Conservation (phyloP, 2,113 vertebrate genomes). For the Scopus umbretta region DNA sequence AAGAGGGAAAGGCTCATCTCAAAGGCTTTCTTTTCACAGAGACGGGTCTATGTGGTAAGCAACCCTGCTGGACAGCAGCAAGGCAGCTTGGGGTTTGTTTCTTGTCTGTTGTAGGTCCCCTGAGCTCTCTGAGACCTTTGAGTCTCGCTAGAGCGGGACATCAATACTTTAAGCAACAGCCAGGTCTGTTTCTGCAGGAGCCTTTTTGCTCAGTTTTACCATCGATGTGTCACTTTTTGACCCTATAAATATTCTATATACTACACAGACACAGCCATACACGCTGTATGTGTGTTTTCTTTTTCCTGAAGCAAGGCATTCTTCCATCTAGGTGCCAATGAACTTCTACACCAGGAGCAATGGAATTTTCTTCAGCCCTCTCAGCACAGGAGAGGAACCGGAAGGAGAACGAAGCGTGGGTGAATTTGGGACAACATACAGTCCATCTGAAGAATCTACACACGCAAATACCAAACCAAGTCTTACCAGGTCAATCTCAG, state of each 20-base stretch:
- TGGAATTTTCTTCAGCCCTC: not conserved
- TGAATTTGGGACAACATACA: not conserved
- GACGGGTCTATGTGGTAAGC: not conserved
- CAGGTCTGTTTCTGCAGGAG: not conserved
- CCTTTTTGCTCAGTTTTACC: not conserved
- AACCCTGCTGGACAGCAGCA: not conserved
- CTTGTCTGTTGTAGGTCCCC: not conserved
- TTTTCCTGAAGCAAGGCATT: not conserved
- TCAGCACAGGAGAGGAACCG: not conserved
- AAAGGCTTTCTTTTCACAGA: not conserved
- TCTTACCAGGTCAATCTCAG: constrained; percentile 79
- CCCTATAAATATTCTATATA: not conserved
- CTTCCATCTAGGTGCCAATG: not conserved
- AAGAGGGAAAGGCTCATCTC: not conserved
- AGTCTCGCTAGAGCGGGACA: not conserved
- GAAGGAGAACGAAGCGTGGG: not conserved
- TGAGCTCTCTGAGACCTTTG: not conserved
- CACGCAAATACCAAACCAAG: not conserved
- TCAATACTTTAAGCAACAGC: not conserved
- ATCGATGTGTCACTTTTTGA: rapidly evolving
- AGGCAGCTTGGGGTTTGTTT: not conserved
- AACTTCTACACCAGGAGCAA: not conserved
- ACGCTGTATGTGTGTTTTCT: not conserved
- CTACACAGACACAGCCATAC: not conserved
- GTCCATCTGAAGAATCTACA: not conserved